These are phyloP conservation scores for Diabrotica balteata DNA, from an alignment of 2,888 invertebrate species.

Conservation along the genomic window DNA sequence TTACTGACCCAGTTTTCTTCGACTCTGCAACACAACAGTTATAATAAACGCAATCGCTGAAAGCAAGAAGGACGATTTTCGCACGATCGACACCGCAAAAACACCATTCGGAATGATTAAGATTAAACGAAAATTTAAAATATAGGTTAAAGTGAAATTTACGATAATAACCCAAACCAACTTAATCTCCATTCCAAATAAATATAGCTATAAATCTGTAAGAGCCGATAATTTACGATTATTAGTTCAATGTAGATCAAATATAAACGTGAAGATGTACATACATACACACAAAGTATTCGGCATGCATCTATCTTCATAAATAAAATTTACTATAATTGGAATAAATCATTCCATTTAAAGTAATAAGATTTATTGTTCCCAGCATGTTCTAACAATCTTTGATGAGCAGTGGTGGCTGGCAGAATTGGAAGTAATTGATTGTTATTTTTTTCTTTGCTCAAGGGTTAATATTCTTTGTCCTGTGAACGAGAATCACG, in stretches of 20 bases:
- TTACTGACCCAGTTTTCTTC: too few relatives aligned
- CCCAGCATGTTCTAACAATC: conserved; percentile 28
- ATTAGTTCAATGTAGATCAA: conserved; percentile 25
- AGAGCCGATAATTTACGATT: conserved; percentile 19
- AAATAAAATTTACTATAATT: conserved; percentile 46
- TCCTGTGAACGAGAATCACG: neutral
- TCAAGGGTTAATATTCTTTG: conserved; percentile 32
- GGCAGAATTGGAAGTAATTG: conserved; percentile 30
- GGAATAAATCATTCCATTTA: conserved; percentile 48
- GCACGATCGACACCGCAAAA: too few relatives aligned
- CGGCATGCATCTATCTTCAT: conserved; percentile 40
- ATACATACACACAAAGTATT: conserved; percentile 29
- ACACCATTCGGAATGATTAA: too few relatives aligned
- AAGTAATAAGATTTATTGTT: conserved; percentile 38
- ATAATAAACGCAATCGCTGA: too few relatives aligned
- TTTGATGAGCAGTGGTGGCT: conserved; percentile 17
- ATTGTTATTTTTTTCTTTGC: conserved; percentile 46
- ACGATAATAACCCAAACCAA: conserved; percentile 6
- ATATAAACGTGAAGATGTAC: conserved; percentile 14
- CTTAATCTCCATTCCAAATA: conserved; percentile 12
- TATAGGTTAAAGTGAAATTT: neutral
- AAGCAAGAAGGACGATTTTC: too few relatives aligned
- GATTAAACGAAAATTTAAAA: too few relatives aligned
- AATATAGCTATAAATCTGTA: conserved; percentile 24
- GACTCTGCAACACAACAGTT: too few relatives aligned